phyloP scores from a whole-genome alignment of 2,113 vertebrate species.

The Nothoprocta pentlandii region DNA sequence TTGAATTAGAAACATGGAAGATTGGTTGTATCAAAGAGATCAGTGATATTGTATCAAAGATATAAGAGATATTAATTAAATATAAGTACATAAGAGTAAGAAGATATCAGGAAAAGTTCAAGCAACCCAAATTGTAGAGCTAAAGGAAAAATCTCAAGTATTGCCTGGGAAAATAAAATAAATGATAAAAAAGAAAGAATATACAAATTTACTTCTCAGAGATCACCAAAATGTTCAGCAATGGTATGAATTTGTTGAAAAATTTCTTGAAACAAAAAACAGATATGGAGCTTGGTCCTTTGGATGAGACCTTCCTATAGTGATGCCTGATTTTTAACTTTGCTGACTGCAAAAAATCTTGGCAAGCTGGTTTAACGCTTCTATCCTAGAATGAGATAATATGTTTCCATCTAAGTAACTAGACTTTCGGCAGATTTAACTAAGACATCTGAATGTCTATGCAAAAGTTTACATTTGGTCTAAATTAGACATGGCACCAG shows the following conservation, averaged over 20 bases:
- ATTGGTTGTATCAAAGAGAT: background rate
- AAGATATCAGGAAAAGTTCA: background rate
- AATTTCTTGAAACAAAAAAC: background rate
- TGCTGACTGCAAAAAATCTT: background rate
- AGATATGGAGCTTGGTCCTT: background rate
- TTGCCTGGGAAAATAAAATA: background rate
- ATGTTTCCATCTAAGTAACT: background rate
- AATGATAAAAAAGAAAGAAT: no score
- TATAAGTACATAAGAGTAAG: background rate
- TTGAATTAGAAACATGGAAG: background rate
- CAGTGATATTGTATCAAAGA: background rate
- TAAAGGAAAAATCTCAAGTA: background rate
- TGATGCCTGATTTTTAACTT: background rate
- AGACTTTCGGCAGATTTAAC: background rate
- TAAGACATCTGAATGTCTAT: background rate
- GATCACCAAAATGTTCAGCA: background rate
- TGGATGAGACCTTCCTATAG: background rate
- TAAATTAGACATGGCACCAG: conserved; percentile 38
- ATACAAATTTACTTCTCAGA: fast-evolving
- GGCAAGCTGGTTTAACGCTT: background rate
- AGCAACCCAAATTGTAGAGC: background rate
- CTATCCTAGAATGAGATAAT: conserved; percentile 9
- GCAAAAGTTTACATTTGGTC: conserved; percentile 38
- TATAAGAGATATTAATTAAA: background rate
- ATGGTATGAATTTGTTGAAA: background rate